phyloP scores from a whole-genome alignment of 1,140 invertebrate genomes.

The Achatina immaculata region DNA sequence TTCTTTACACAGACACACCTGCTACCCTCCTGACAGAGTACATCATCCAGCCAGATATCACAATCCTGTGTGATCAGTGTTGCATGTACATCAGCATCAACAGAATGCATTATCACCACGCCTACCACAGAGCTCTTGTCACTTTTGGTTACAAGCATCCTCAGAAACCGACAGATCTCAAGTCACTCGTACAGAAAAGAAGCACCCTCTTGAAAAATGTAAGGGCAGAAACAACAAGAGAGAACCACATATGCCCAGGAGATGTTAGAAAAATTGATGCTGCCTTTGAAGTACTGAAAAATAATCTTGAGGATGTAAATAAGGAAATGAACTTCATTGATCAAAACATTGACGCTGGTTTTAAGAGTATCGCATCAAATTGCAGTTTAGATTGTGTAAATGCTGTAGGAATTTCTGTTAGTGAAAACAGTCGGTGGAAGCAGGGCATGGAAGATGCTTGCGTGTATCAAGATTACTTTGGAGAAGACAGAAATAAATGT shows the following conservation, averaged over 20 bases:
- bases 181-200: constrained; percentile 54
- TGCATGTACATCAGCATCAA: constrained; percentile 53
- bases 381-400: constrained; percentile 61
- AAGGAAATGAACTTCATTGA: constrained; percentile 46
- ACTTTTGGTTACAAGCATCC: constrained; percentile 52
- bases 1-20: constrained; percentile 59
- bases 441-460: constrained; percentile 66
- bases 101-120: constrained; percentile 55
- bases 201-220: constrained; percentile 55
- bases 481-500: constrained; percentile 65
- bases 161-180: constrained; percentile 42
- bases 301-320: constrained; percentile 56
- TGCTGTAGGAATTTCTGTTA: constrained; percentile 63
- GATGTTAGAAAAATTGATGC: constrained; percentile 62
- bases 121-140: constrained; percentile 58
- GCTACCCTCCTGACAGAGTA: constrained; percentile 59
- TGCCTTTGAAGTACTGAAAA: constrained; percentile 67
- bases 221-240: constrained; percentile 42
- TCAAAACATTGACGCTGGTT: constrained; percentile 52
- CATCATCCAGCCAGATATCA: constrained; percentile 56
- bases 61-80: constrained; percentile 64
- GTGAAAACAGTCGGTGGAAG: constrained; percentile 64
- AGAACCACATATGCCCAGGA: constrained; percentile 51
- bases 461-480: constrained; percentile 68
- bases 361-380: constrained; percentile 54